Evolutionary conservation across 2,888 invertebrate species (phyloP), one percentile per base, ranked within the genome.

Genomic region (Eupeodes luniger): DNA sequence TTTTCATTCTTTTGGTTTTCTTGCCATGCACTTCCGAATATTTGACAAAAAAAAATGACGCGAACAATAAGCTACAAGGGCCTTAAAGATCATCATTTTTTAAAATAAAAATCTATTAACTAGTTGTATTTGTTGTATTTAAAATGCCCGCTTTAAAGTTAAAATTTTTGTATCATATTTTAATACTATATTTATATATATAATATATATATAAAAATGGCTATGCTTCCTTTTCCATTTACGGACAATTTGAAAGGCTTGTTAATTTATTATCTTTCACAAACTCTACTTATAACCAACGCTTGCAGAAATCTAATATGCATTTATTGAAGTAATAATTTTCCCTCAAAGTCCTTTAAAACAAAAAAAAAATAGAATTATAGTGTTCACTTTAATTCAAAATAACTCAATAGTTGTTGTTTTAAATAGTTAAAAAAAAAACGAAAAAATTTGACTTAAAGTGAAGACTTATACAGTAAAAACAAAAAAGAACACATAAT

Each of bases 301-400:
- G 86, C 80, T 87, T 87, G 86, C 79, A 87, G 86, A 87, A 80
- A 84, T 87, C 47, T 27, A 11, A 70, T 64, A 64, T 69, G 74
- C 57, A 69, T 79, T 83, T 53, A 40, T 69, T 75, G 47, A 81
- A 70, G 9, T 61, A 62, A 62, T 53, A 67, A n/a, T 12, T 49
- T 66, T 67, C 61, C 47, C 44, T 57, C 7, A 83, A 72, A 27
- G 16, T 47, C 57, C 36, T 11, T 44, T 14, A 47, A 47, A 27
- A 14, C 9, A 72, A 49, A 47, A 47, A 64, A 27, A 14, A 7
- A 72, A 49, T 14, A 27, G 9, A 27, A 44, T 12, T 1, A 16
- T 5, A 59, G 47, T 59, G 5, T 72, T 72, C 59, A n/a, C 47
- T 72, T 72, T 57, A n/a, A 27, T 27, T 49, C 59, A 72, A 59